phyloP scores from a whole-genome alignment of 1,140 invertebrate genomes.

The Copidosoma floridanum region DNA sequence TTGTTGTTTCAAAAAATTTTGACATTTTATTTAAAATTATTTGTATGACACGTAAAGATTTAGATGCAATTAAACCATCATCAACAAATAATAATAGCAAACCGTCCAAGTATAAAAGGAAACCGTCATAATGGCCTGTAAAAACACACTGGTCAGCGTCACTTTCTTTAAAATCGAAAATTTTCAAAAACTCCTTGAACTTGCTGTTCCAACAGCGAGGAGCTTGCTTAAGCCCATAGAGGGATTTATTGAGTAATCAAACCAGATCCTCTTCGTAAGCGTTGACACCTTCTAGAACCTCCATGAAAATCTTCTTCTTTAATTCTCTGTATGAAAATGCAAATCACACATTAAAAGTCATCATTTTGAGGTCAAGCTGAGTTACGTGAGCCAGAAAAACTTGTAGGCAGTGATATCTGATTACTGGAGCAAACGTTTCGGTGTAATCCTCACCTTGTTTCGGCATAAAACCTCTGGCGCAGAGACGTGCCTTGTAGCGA shows the following conservation, averaged over 20 bases:
- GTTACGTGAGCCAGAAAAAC: neutral
- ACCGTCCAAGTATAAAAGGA: conserved; percentile 10
- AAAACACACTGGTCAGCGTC: neutral
- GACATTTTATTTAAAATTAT: conserved; percentile 29
- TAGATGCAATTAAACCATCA: conserved; percentile 39
- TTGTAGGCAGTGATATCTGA: neutral
- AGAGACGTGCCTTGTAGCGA: conserved; percentile 19
- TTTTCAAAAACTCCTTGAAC: conserved; percentile 27
- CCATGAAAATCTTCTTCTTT: neutral
- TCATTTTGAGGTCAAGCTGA: neutral
- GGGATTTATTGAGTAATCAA: neutral
- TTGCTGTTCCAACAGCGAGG: conserved; percentile 46
- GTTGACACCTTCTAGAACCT: conserved; percentile 24
- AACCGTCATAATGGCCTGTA: neutral
- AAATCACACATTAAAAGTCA: neutral
- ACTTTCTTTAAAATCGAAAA: neutral
- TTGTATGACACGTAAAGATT: conserved; percentile 24
- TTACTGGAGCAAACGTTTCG: conserved; percentile 1
- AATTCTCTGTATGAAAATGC: conserved; percentile 1
- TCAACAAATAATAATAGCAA: conserved; percentile 34
- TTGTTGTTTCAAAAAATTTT: conserved; percentile 34
- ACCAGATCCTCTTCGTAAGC: no score
- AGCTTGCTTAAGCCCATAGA: conserved; percentile 53
- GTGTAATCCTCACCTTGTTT: neutral
- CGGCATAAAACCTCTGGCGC: neutral